A percentile compares a stretch with the other conserved stretches of the same genome.
Conservation (phyloP, 1,140 invertebrate genomes). For the Drosophila pectinifera region DNA sequence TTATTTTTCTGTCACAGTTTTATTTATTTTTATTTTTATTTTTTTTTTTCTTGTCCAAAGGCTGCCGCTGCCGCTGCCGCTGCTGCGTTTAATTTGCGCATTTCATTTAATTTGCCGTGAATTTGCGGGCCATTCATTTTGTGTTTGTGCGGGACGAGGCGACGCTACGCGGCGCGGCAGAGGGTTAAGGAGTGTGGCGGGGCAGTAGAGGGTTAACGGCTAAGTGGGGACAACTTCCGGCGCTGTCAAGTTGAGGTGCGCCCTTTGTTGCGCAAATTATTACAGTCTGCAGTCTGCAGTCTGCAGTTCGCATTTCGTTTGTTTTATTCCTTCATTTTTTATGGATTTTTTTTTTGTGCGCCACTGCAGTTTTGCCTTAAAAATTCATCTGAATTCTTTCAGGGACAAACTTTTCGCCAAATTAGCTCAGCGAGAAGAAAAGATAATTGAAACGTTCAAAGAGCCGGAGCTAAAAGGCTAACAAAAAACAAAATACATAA, state of each 20-base stretch:
- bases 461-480: neutral
- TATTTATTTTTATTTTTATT: constrained; percentile 8
- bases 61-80: too few relatives aligned
- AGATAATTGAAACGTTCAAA: constrained; percentile 13
- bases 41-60: too few relatives aligned
- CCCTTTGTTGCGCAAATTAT: constrained; percentile 43
- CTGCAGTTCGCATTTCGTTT: constrained; percentile 11
- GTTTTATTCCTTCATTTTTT: constrained; percentile 3
- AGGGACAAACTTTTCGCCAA: constrained; percentile 28
- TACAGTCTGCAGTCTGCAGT: constrained; percentile 24
- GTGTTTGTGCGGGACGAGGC: constrained; percentile 14
- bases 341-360: too few relatives aligned
- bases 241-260: constrained; percentile 32
- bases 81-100: constrained; percentile 53
- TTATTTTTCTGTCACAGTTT: neutral
- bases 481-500: neutral
- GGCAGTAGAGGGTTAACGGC: neutral
- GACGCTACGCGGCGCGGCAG: neutral
- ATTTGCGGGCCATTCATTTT: constrained; percentile 56
- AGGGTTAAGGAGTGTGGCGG: neutral
- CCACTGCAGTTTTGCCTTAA: constrained; percentile 26
- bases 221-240: constrained; percentile 44
- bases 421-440: constrained; percentile 17
- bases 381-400: constrained; percentile 23
- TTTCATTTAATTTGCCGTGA: constrained; percentile 64